A percentile compares a stretch with the other conserved stretches of the same genome.
Evolutionary conservation across 2,797 vertebrate genomes (phyloP).

Genomic region (Bucorvus abyssinicus): DNA sequence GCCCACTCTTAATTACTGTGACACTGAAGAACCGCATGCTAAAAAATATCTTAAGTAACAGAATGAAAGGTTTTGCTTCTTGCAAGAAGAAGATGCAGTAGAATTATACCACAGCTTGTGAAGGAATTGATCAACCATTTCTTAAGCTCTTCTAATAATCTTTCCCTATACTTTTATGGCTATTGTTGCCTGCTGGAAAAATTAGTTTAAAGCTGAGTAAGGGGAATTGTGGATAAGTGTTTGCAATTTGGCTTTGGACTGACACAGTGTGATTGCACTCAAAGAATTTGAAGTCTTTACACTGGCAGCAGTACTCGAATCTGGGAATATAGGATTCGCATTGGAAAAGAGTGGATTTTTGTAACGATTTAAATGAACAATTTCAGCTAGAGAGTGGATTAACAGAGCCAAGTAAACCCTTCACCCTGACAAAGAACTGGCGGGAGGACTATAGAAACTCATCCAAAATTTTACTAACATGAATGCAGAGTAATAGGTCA

Average conservation of each 20-base stretch:
- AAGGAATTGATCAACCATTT: neutral
- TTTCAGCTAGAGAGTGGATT: conserved; percentile 63
- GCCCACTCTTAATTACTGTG: conserved; percentile 23
- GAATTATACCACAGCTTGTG: neutral
- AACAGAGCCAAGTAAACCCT: conserved; percentile 67
- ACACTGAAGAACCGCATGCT: neutral
- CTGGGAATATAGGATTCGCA: conserved; percentile 36
- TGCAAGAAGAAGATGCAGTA: neutral
- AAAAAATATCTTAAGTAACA: conserved; percentile 9
- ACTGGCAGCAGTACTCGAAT: conserved; percentile 54
- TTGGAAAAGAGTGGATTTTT: conserved; percentile 60
- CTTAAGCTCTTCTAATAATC: neutral
- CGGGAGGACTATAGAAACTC: conserved; percentile 59
- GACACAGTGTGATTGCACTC: conserved; percentile 33
- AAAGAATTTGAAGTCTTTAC: conserved; percentile 62
- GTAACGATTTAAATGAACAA: conserved; percentile 60
- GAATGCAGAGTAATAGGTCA: conserved; percentile 71
- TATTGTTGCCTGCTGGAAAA: conserved; percentile 48
- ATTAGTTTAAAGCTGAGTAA: conserved; percentile 57
- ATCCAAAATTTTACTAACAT: conserved; percentile 66
- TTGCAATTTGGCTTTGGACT: conserved; percentile 65
- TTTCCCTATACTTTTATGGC: neutral
- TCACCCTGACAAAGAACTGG: conserved; percentile 72
- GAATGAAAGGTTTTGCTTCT: neutral
- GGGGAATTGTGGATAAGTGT: conserved; percentile 50